Conservation (phyloP, 2,113 vertebrate genomes). For the Bambusicola thoracicus region DNA sequence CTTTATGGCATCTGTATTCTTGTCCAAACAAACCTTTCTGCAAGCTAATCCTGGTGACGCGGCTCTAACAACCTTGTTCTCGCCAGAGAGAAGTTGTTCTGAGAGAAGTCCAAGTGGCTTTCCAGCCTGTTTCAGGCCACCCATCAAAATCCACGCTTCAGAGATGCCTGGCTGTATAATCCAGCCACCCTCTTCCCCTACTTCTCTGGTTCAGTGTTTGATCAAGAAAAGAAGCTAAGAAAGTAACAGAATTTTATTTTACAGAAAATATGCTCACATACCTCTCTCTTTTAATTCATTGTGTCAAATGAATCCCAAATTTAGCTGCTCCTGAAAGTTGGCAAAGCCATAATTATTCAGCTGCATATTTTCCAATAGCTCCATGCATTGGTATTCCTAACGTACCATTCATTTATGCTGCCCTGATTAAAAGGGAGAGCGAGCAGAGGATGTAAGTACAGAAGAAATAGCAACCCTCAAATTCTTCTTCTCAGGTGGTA, state of each 20-base stretch:
- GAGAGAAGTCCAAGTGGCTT: neutral
- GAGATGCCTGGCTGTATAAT: neutral
- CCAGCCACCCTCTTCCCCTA: neutral
- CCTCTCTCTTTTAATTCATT: neutral
- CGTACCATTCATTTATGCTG: neutral
- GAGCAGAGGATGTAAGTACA: neutral
- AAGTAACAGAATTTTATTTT: neutral
- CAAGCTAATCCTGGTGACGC: neutral
- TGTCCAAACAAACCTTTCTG: neutral
- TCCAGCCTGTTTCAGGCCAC: neutral
- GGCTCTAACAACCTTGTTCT: neutral
- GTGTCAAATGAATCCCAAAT: neutral
- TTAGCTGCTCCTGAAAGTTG: neutral
- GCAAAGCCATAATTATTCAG: neutral
- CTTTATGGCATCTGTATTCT: neutral
- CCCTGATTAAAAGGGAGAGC: neutral
- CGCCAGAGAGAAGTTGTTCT: neutral
- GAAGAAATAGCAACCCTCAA: neutral
- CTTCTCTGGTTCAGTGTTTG: neutral
- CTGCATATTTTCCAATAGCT: neutral
- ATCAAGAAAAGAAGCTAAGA: neutral
- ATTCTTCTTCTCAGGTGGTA: neutral
- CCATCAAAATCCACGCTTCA: neutral
- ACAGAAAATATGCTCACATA: neutral
- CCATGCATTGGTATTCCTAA: accelerated